phyloP scores from a whole-genome alignment of 2,888 invertebrate genomes.

The Gymnocheta viridis region DNA sequence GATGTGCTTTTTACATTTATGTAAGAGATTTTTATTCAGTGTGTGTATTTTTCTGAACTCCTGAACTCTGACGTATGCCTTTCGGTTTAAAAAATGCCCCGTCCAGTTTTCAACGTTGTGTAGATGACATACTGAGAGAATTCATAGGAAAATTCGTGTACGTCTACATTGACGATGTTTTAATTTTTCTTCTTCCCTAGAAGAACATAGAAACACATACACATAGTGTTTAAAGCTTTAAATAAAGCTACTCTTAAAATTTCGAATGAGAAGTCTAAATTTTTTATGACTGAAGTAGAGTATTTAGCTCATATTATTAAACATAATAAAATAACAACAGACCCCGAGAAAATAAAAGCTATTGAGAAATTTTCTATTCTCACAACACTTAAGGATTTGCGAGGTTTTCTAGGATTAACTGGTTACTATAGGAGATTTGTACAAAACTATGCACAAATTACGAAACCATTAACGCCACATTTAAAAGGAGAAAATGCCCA shows the following conservation, averaged over 20 bases:
- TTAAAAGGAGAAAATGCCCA: too few relatives aligned
- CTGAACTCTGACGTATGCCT: too few relatives aligned
- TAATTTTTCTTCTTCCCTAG: slow-evolving; percentile 24
- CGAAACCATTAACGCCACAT: too few relatives aligned
- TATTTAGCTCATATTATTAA: slow-evolving; percentile 10
- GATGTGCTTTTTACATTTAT: too few relatives aligned
- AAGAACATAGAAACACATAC: slow-evolving; percentile 23
- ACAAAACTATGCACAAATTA: too few relatives aligned
- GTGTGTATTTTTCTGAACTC: too few relatives aligned
- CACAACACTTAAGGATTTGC: not conserved
- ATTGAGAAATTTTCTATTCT: not conserved
- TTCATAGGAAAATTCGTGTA: slow-evolving; percentile 40
- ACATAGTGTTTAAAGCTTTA: slow-evolving; percentile 10
- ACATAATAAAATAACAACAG: too few relatives aligned
- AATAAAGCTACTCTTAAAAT: slow-evolving; percentile 2
- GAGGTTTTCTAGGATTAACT: not conserved
- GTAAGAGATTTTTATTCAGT: too few relatives aligned
- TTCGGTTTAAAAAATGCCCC: slow-evolving; percentile 21
- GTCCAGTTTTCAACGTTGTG: slow-evolving; percentile 37
- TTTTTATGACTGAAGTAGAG: slow-evolving; percentile 8
- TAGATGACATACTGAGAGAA: too few relatives aligned
- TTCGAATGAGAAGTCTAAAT: slow-evolving; percentile 13
- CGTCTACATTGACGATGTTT: slow-evolving; percentile 41
- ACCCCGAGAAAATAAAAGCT: not conserved
- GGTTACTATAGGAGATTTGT: too few relatives aligned